These are phyloP conservation scores for Colius striatus DNA, from an alignment of 2,113 vertebrate species.

Conservation along the genomic window DNA sequence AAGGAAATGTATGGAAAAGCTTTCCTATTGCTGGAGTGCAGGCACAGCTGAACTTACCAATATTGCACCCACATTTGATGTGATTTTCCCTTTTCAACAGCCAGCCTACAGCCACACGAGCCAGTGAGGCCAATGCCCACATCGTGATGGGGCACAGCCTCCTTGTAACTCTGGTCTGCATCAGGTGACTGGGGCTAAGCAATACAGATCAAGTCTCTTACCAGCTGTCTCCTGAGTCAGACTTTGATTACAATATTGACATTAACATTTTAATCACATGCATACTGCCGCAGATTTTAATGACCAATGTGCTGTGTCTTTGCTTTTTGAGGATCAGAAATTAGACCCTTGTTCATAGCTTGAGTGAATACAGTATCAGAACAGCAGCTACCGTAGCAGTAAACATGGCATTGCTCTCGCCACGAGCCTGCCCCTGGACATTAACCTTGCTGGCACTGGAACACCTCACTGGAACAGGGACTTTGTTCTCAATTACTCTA, in stretches of 20 bases:
- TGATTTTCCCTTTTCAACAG: neutral
- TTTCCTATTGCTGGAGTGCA: neutral
- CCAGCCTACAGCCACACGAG: neutral
- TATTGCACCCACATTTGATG: fast-evolving
- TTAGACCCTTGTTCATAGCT: neutral
- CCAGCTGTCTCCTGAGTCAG: constrained; percentile 66
- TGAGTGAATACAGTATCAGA: neutral
- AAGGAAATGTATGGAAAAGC: neutral
- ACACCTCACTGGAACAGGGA: neutral
- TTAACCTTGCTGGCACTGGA: constrained; percentile 31
- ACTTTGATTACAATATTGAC: constrained; percentile 66
- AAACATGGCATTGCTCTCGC: neutral
- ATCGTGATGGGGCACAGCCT: constrained; percentile 19
- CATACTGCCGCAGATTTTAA: constrained; percentile 26
- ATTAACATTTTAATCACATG: constrained; percentile 64
- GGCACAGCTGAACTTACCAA: fast-evolving
- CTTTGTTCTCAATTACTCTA: constrained; percentile 44
- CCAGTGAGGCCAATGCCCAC: neutral
- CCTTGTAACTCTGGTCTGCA: constrained; percentile 15
- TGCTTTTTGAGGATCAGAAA: constrained; percentile 33
- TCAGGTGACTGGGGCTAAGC: constrained; percentile 41
- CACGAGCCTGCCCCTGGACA: constrained; percentile 6
- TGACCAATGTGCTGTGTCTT: constrained; percentile 5
- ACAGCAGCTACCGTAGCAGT: neutral
- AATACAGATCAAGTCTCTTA: constrained; percentile 48